Base-by-base conservation (phyloP, 2,797 vertebrate genomes). In the Netta rufina region DNA sequence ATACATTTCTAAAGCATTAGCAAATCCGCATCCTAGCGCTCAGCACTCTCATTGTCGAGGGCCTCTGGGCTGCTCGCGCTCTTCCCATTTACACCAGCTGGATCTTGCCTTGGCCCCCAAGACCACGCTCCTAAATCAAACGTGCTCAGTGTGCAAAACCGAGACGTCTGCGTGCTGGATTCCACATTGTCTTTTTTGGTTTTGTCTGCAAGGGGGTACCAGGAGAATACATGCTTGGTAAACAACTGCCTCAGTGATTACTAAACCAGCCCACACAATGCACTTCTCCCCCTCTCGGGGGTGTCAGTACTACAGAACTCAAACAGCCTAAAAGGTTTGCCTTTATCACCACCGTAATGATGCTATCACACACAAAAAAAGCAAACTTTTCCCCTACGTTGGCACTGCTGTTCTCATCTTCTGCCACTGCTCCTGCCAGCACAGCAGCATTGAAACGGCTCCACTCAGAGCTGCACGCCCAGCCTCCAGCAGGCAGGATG, bases 1-100 rank as follows among this genome's bases (percentile, higher is more conserved):
- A 95, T 78, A 80, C 71, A 92, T 97, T 97, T 97, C 94, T 94
- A 11, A 95, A 93, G 76, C 36, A 57, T 93, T 92, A 95, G 67
- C 57, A 95, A 92, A 97, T 87, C 61, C 4, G 4, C 70, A 95
- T 90, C 77, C 60, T 82, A 28, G 27, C 21, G 32, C 67, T 92
- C 88, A 93, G 92, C 45, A 92, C 69, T 95, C 78, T 89, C 92
- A 76, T 58, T 24, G 43, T 41, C 38, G 69, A 93, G 45, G 65
- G 78, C 62, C 36, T 89, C 77, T 9, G 54, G 28, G 47, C 71
- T 89, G 69, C 33, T 84, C 60, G 60, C 38, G 51, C 49, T 72
- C 49, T 74, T 28, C 54, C 51, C 61, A 66, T 90, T 84, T 83
- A 91, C 70, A 81, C 58, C 65, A 77, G 27, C 7, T 89, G 78